Conservation (phyloP, 2,888 invertebrate species). For the Ecliptopera silaceata region DNA sequence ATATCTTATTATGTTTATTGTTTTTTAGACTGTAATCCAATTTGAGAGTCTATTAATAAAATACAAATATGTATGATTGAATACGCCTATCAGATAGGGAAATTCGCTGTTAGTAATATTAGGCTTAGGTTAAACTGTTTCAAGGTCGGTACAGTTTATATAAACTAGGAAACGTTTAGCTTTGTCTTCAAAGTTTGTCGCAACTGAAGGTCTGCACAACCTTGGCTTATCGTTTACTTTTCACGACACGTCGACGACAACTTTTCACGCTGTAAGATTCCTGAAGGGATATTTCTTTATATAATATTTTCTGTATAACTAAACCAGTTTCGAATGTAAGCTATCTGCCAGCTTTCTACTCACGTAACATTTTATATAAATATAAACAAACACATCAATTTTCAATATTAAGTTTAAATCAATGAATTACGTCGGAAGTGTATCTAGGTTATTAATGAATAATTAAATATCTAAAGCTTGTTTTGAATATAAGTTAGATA, state of each 20-base stretch:
- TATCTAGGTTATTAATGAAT: neutral
- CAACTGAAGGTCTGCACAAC: conserved; percentile 68
- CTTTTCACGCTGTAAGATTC: too few relatives aligned
- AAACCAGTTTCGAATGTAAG: too few relatives aligned
- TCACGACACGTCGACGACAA: too few relatives aligned
- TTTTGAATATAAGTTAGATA: too few relatives aligned
- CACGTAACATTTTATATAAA: too few relatives aligned
- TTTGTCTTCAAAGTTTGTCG: conserved; percentile 68
- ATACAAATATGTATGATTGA: neutral
- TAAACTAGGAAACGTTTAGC: conserved; percentile 75
- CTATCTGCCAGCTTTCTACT: too few relatives aligned
- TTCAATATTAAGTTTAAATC: neutral
- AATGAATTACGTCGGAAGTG: neutral
- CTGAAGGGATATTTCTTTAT: too few relatives aligned
- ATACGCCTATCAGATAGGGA: neutral
- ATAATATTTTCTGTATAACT: too few relatives aligned
- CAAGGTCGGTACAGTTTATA: conserved; percentile 70
- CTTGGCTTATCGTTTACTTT: conserved; percentile 49
- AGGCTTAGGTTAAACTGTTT: conserved; percentile 43
- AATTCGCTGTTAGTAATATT: conserved; percentile 13
- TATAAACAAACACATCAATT: too few relatives aligned
- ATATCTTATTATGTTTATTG: neutral
- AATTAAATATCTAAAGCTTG: neutral
- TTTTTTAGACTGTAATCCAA: neutral
- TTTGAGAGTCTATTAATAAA: neutral